phyloP scores from a whole-genome alignment of 1,140 invertebrate species.

The Vanessa atalanta region DNA sequence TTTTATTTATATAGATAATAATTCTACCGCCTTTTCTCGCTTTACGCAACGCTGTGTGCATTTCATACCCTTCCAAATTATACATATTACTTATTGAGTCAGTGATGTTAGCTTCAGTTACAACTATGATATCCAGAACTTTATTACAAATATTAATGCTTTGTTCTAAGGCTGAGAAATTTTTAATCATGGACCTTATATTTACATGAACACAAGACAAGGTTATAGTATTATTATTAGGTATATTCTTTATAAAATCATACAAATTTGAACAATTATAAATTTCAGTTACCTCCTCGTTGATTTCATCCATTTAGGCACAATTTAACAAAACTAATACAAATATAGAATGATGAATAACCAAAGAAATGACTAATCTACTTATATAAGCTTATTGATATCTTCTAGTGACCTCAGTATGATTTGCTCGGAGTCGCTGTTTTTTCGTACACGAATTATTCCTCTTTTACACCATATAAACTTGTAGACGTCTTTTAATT shows the following conservation, averaged over 20 bases:
- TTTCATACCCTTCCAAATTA: slow-evolving; percentile 27
- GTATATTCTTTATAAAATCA: slow-evolving; percentile 26
- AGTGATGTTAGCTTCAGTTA: slow-evolving; percentile 1
- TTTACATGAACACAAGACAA: slow-evolving; percentile 32
- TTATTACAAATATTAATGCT: slow-evolving; percentile 21
- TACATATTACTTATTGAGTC: slow-evolving; percentile 1
- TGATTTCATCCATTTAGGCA: slow-evolving; percentile 1
- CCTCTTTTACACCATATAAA: slow-evolving; percentile 39
- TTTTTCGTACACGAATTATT: slow-evolving; percentile 22
- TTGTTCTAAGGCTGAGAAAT: slow-evolving; percentile 22
- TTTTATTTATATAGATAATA: slow-evolving; percentile 12
- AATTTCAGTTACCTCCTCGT: slow-evolving; percentile 26
- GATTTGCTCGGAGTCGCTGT: background rate
- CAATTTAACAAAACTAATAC: slow-evolving; percentile 12
- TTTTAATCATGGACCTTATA: slow-evolving; percentile 25
- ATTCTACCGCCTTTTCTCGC: slow-evolving; percentile 33
- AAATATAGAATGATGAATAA: background rate
- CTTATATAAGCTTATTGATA: background rate
- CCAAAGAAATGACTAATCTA: background rate
- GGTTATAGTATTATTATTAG: slow-evolving; percentile 19
- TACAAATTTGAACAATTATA: slow-evolving; percentile 23
- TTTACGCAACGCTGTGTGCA: slow-evolving; percentile 32
- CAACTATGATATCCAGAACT: slow-evolving; percentile 27
- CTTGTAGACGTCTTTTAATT: slow-evolving; percentile 28
- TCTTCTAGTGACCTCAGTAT: slow-evolving; percentile 12